phyloP scores from a whole-genome alignment of 1,140 invertebrate species.

The Drosophila dunni region DNA sequence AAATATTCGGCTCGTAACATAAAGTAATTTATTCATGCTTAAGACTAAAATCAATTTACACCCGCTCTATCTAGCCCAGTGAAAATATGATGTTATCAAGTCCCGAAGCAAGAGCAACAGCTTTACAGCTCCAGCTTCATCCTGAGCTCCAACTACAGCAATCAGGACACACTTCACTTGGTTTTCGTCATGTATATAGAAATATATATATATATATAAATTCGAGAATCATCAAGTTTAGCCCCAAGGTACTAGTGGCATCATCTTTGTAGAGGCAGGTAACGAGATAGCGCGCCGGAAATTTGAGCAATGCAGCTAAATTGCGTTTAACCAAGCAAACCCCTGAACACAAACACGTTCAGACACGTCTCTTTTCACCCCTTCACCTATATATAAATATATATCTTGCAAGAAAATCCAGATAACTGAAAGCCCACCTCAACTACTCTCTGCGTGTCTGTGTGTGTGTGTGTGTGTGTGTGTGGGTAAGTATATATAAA shows the following conservation, averaged over 20 bases:
- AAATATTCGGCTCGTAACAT: background rate
- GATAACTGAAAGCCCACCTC: constrained; percentile 27
- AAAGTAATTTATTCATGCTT: background rate
- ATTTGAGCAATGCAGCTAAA: constrained; percentile 78
- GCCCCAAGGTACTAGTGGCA: constrained; percentile 24
- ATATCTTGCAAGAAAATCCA: background rate
- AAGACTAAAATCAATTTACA: constrained; percentile 11
- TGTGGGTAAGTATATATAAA: constrained; percentile 11
- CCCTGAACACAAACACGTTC: constrained; percentile 17
- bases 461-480: too few species aligned
- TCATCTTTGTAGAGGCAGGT: constrained; percentile 29
- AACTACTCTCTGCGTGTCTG: background rate
- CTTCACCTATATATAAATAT: too few species aligned
- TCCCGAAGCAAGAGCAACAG: constrained; percentile 12
- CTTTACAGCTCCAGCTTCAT: background rate
- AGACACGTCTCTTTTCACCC: background rate
- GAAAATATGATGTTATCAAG: constrained; percentile 6
- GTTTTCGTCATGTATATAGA: constrained; percentile 5
- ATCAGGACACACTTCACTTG: constrained; percentile 28
- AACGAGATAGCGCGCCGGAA: constrained; percentile 69
- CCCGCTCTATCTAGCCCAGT: background rate
- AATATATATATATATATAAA: background rate
- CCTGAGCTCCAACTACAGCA: background rate
- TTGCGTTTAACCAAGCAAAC: constrained; percentile 77
- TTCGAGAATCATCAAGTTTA: constrained; percentile 27